Conservation (phyloP, 2,888 invertebrate species). For the Drosophila niveifrons region DNA sequence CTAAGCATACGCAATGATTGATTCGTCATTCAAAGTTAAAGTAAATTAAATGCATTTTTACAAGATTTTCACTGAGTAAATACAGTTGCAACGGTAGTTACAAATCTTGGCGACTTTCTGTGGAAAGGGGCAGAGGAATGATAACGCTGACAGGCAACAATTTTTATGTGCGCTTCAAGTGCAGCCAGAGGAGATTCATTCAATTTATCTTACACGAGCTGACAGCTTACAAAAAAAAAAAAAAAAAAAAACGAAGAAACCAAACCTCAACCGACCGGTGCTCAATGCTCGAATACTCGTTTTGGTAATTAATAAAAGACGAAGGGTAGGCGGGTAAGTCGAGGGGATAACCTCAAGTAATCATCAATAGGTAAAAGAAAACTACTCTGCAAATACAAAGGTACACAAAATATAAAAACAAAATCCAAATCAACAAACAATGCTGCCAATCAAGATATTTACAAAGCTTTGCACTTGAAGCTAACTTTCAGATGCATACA, state of each 20-base stretch:
- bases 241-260: constrained; percentile 29
- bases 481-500: constrained; percentile 14
- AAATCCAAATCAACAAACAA: constrained; percentile 32
- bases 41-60: constrained; percentile 71
- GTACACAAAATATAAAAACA: constrained; percentile 7
- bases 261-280: constrained; percentile 34
- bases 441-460: constrained; percentile 50
- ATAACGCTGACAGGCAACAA: constrained; percentile 69
- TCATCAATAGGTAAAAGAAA: constrained; percentile 55
- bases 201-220: constrained; percentile 70
- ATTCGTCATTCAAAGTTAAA: constrained; percentile 68
- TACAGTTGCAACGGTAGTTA: constrained; percentile 51
- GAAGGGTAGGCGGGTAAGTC: constrained; percentile 24
- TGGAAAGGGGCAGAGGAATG: constrained; percentile 6
- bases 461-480: constrained; percentile 49
- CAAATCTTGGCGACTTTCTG: constrained; percentile 8
- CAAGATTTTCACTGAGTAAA: constrained; percentile 60
- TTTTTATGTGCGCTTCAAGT: constrained; percentile 77
- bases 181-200: constrained; percentile 66
- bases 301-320: constrained; percentile 65
- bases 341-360: constrained; percentile 22
- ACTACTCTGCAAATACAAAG: constrained; percentile 35
- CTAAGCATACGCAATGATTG: constrained; percentile 70
- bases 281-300: constrained; percentile 61
- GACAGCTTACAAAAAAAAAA: constrained; percentile 41